Conservation (phyloP, 2,113 vertebrate genomes). For the Sakesphorus luctuosus region DNA sequence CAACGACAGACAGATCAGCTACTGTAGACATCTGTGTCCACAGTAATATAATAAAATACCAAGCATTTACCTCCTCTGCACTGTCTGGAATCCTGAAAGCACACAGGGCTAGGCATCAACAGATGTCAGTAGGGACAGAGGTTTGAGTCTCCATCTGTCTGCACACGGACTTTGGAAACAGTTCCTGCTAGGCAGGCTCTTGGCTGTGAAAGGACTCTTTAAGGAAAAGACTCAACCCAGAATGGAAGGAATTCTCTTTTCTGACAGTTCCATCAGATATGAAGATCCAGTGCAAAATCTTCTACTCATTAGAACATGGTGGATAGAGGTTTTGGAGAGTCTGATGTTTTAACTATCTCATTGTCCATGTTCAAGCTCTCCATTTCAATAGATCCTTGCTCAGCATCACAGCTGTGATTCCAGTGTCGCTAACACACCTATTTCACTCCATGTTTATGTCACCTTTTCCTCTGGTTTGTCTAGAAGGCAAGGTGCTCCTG, state of each 20-base stretch:
- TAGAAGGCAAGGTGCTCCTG: not conserved
- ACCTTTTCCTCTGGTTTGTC: not conserved
- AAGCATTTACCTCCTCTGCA: not conserved
- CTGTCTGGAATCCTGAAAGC: not conserved
- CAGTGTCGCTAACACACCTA: not conserved
- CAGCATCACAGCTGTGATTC: not conserved
- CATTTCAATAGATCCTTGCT: not conserved
- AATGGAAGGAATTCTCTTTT: not conserved
- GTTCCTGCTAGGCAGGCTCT: not conserved
- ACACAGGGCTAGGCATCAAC: not conserved
- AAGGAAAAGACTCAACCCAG: not conserved
- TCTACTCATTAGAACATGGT: not conserved
- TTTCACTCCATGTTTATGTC: not conserved
- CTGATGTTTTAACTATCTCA: not conserved
- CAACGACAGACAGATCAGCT: not conserved
- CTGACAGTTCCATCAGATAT: not conserved
- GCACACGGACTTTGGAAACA: not conserved
- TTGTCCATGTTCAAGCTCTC: not conserved
- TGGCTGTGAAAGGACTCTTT: not conserved
- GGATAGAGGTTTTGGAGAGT: not conserved
- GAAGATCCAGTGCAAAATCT: not conserved
- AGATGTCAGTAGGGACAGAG: not conserved
- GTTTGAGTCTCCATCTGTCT: not conserved
- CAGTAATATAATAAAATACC: not conserved
- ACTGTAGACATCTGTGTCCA: not conserved